Base-by-base conservation (phyloP, 1,140 invertebrate genomes). In the Lysiphlebus fabarum region DNA sequence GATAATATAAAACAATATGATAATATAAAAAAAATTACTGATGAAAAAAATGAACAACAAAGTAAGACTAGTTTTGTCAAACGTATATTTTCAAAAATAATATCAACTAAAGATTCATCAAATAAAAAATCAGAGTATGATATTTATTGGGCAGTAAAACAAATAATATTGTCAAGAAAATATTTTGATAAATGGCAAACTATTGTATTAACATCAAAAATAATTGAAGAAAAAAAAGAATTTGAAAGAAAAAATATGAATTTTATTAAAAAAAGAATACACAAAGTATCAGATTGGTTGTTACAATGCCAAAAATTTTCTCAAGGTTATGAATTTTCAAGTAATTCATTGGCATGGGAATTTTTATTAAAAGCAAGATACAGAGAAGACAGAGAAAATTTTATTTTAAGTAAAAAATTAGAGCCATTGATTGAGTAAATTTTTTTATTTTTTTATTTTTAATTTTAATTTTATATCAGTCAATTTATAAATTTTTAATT, bases 311-410 rank as follows among this genome's bases (percentile, higher is more conserved):
- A 83, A 69, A 65, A 66, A 59, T 69, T 66, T 6, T 77, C 76
- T 11, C 53, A 65, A 5, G 65, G 64, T n/a, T 82, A 80, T 56
- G 67, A 69, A 56, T 77, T 76, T 56, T 59, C 61, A 6, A 58
- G 62, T 6, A 72, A 82, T 61, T 73, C 76, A 26, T 65, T 78
- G 11, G 77, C 81, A 1, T 68, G 58, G 49, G 75, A 80, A 51
- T 83, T 78, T 68, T 63, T 83, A 12, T 58, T 83, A 9, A 83
- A 82, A 63, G 72, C 80, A 11, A 65, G 81, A 41, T 82, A 83
- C 58, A 70, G 67, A 43, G 81, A 82, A 56, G 79, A 82, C 43
- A 63, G 67, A 42, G 79, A 81, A 53, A 83, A 82, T 64, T 83
- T 81, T 63, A 72, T 70, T 43, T 68, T 71, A 58, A 82, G 80